Evolutionary conservation across 2,113 vertebrate genomes (phyloP).

Genomic region (Romanogobio albipinnatus): DNA sequence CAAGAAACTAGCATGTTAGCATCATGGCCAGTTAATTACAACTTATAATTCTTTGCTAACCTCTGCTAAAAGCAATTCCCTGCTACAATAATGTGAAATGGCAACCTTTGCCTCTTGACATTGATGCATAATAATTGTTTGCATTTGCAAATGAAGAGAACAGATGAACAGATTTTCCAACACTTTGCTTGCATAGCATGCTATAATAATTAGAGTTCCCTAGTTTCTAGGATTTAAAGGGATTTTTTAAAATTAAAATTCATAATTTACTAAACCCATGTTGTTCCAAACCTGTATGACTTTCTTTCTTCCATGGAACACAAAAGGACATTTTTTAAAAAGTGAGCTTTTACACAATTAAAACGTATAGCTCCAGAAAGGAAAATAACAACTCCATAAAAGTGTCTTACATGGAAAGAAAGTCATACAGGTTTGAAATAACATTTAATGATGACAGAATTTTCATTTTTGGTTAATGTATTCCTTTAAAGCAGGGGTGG

Average conservation of each 20-base stretch:
- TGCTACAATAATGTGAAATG: conserved; percentile 23
- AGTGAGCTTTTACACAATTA: neutral
- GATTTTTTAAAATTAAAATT: neutral
- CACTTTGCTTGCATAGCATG: conserved; percentile 15
- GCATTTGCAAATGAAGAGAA: conserved; percentile 8
- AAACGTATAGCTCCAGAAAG: neutral
- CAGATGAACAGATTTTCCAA: conserved; percentile 1
- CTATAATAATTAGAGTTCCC: conserved; percentile 1
- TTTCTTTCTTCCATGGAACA: neutral
- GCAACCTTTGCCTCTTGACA: conserved; percentile 21
- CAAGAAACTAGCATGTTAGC: conserved; percentile 20
- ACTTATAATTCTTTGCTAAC: conserved; percentile 22
- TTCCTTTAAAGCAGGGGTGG: neutral
- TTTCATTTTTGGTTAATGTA: neutral
- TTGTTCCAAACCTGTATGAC: neutral
- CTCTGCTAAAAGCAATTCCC: neutral
- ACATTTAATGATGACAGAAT: neutral
- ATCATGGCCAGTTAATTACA: neutral
- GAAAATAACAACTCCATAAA: neutral
- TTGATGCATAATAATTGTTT: neutral
- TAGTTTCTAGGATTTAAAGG: conserved; percentile 1
- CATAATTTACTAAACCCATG: neutral
- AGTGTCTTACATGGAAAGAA: neutral
- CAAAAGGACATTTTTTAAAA: neutral
- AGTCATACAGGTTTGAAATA: neutral